Percentiles rank a stretch among this genome's conserved stretches.
Conservation (phyloP, 1,140 invertebrate species). For the Pararge aegeria region DNA sequence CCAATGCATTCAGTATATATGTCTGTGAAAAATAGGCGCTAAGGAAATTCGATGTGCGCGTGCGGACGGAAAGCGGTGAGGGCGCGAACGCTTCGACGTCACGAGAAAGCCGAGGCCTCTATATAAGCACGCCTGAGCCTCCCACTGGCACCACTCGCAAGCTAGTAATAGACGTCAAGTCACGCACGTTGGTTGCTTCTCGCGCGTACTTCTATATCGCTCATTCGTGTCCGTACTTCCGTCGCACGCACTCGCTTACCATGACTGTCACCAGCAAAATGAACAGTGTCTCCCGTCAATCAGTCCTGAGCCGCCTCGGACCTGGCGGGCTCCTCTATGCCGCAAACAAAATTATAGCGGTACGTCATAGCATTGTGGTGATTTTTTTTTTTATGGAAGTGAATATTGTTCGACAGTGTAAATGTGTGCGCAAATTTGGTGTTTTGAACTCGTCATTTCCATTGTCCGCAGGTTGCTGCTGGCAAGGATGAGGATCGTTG, state of each 20-base stretch:
- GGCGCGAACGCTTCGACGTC: constrained; percentile 54
- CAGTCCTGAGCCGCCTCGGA: constrained; percentile 65
- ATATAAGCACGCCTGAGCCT: constrained; percentile 62
- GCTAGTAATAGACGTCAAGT: constrained; percentile 53
- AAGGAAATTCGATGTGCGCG: constrained; percentile 40
- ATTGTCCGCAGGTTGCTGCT: constrained; percentile 73
- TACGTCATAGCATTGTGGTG: constrained; percentile 62
- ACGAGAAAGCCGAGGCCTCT: constrained; percentile 71
- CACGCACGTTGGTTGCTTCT: constrained; percentile 55
- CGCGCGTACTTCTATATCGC: constrained; percentile 41
- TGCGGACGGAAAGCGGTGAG: constrained; percentile 35
- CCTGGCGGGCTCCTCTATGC: constrained; percentile 68
- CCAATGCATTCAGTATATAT: constrained; percentile 37
- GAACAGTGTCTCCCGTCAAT: constrained; percentile 75
- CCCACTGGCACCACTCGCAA: constrained; percentile 65
- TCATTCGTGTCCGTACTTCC: constrained; percentile 53
- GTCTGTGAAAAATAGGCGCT: constrained; percentile 48
- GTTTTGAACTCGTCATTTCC: constrained; percentile 61
- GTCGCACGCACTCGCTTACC: constrained; percentile 47
- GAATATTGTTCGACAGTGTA: constrained; percentile 39
- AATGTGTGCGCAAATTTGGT: constrained; percentile 41
- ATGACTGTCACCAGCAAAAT: constrained; percentile 79
- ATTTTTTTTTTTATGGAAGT: constrained; percentile 47
- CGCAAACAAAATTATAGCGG: constrained; percentile 75
- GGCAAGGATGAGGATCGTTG: constrained; percentile 72